Conservation (phyloP, 2,797 vertebrate genomes). For the Hyperoplus immaculatus region DNA sequence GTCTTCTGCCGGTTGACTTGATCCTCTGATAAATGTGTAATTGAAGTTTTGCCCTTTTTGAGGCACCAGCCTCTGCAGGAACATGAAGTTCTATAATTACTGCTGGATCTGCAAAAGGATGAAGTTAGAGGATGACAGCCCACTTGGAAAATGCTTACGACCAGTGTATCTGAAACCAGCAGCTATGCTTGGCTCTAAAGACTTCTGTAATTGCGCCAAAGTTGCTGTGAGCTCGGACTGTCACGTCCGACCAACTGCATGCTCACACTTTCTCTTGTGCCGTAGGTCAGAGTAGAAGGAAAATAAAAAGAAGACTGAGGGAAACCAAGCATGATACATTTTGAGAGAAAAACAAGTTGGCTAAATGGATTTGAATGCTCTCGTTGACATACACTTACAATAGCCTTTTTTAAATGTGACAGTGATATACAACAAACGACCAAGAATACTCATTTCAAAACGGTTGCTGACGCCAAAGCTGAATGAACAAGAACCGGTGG, state of each 20-base stretch:
- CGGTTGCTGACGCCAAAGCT: background rate
- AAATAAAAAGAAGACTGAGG: background rate
- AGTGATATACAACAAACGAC: background rate
- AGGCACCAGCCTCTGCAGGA: background rate
- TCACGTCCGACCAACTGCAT: background rate
- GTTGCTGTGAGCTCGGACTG: background rate
- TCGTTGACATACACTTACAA: background rate
- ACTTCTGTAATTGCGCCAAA: background rate
- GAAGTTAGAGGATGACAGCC: background rate
- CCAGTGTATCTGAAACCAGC: no score
- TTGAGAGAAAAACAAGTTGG: background rate
- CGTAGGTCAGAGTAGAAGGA: background rate
- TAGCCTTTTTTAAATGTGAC: constrained; percentile 17
- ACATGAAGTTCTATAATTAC: background rate
- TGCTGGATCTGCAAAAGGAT: background rate
- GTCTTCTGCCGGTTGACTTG: constrained; percentile 8
- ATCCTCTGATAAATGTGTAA: constrained; percentile 36
- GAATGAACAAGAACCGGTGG: constrained; percentile 1
- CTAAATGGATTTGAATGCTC: constrained; percentile 12
- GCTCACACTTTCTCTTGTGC: constrained; percentile 4
- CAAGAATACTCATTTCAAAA: constrained; percentile 8
- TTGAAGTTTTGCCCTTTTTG: constrained; percentile 15
- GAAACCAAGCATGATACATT: background rate
- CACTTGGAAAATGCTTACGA: background rate
- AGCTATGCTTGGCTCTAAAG: background rate